phyloP scores from a whole-genome alignment of 1,140 invertebrate genomes.

The Tyrophagus putrescentiae region DNA sequence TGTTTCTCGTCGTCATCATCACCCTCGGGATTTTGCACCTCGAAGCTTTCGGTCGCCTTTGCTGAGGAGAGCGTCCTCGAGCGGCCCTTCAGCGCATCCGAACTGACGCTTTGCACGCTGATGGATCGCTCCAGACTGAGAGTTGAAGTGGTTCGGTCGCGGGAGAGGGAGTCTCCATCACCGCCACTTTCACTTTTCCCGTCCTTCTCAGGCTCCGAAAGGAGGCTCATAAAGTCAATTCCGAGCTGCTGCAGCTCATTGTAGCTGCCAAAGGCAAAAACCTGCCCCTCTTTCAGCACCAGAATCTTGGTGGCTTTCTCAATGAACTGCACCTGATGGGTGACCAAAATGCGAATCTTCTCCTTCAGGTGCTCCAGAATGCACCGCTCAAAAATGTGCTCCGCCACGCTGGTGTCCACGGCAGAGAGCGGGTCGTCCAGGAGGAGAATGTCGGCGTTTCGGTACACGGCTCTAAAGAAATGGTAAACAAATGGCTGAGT shows the following conservation, averaged over 20 bases:
- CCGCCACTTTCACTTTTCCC: background rate
- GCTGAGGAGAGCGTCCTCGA: background rate
- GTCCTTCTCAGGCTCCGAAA: background rate
- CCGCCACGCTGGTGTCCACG: constrained; percentile 32
- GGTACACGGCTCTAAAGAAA: background rate
- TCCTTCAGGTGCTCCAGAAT: constrained; percentile 13
- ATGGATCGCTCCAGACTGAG: background rate
- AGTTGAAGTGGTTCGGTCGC: background rate
- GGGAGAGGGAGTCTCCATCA: background rate
- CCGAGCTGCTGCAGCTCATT: constrained; percentile 16
- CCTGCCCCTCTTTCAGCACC: constrained; percentile 45
- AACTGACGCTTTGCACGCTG: background rate
- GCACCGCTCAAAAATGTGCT: constrained; percentile 38
- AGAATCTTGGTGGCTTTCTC: constrained; percentile 56
- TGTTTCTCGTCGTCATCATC: background rate
- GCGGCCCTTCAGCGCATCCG: background rate
- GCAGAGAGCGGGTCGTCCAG: constrained; percentile 36
- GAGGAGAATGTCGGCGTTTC: constrained; percentile 35
- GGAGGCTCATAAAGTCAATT: constrained; percentile 18
- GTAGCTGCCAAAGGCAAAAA: constrained; percentile 14
- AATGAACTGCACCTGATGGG: constrained; percentile 41
- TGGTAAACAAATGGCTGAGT: constrained; percentile 36
- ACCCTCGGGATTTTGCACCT: background rate
- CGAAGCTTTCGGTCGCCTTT: background rate
- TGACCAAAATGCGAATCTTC: constrained; percentile 31